Evolutionary conservation across 1,140 invertebrate species (phyloP).

Genomic region (Eumaeus atala): DNA sequence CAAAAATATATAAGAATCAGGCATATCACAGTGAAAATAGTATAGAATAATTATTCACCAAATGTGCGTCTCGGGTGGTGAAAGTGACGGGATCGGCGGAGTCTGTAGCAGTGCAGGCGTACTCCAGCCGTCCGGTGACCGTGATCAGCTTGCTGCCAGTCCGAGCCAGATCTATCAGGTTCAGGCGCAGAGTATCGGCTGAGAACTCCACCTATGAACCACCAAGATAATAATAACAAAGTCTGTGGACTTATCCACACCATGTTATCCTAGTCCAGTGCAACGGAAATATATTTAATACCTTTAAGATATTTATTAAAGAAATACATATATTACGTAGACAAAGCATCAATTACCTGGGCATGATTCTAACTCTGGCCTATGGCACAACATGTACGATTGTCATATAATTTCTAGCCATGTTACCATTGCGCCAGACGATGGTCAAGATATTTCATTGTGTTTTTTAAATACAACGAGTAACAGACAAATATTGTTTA

Average conservation of each 20-base stretch:
- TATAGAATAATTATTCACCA: slow-evolving; percentile 76
- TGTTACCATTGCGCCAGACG: no score
- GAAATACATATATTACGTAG: no score
- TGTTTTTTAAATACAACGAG: not conserved
- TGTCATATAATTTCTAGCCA: no score
- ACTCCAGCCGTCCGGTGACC: slow-evolving; percentile 91
- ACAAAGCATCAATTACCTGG: no score
- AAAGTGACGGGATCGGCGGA: slow-evolving; percentile 93
- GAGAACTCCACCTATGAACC: slow-evolving; percentile 88
- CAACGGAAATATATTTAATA: no score
- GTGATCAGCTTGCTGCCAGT: slow-evolving; percentile 89
- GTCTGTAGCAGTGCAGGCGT: slow-evolving; percentile 90
- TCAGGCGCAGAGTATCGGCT: slow-evolving; percentile 89
- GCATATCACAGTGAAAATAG: not conserved
- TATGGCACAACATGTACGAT: no score
- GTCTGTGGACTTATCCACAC: no score
- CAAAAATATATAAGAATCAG: not conserved
- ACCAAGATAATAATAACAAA: not conserved
- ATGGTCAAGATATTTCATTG: no score
- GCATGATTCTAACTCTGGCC: no score
- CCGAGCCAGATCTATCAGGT: slow-evolving; percentile 91
- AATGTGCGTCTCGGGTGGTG: slow-evolving; percentile 90
- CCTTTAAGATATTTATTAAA: no score
- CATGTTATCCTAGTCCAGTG: no score
- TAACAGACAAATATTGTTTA: no score